phyloP scores from a whole-genome alignment of 1,140 invertebrate genomes.

The Formica selysi region DNA sequence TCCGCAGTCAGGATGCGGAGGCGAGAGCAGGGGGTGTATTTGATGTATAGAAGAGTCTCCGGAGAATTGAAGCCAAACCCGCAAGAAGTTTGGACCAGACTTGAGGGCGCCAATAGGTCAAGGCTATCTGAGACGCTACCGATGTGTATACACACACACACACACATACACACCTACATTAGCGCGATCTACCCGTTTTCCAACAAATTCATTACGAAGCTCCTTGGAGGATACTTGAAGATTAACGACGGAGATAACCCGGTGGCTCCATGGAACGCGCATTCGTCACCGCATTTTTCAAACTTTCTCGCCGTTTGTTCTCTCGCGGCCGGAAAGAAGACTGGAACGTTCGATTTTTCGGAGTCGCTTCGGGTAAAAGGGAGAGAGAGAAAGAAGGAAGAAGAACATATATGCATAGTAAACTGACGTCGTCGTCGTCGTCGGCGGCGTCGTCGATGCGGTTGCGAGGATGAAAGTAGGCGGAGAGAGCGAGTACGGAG shows the following conservation, averaged over 20 bases:
- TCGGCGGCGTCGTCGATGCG: constrained; percentile 21
- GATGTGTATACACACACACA: constrained; percentile 30
- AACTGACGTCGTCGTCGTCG: not conserved
- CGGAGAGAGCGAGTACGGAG: constrained; percentile 51
- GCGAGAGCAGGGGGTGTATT: constrained; percentile 39
- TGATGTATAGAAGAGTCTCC: constrained; percentile 59
- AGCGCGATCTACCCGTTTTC: constrained; percentile 37
- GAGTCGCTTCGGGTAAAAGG: not conserved
- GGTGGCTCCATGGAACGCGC: constrained; percentile 19
- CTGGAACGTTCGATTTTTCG: constrained; percentile 22
- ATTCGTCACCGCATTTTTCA: constrained; percentile 45
- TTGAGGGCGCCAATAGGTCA: constrained; percentile 71
- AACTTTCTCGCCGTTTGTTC: constrained; percentile 41
- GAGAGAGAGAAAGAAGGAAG: not conserved
- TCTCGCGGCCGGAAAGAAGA: constrained; percentile 9
- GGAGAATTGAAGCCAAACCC: constrained; percentile 69
- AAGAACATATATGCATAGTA: constrained; percentile 2
- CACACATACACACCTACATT: constrained; percentile 27
- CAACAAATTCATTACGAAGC: constrained; percentile 60
- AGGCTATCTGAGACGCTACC: constrained; percentile 66
- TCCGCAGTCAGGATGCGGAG: constrained; percentile 17
- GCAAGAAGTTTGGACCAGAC: constrained; percentile 70
- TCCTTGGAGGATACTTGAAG: constrained; percentile 58
- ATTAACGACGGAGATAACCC: constrained; percentile 55
- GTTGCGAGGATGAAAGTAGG: constrained; percentile 62